Evolutionary conservation across 2,888 invertebrate species (phyloP).

Genomic region (Sceliomorpha sp.): DNA sequence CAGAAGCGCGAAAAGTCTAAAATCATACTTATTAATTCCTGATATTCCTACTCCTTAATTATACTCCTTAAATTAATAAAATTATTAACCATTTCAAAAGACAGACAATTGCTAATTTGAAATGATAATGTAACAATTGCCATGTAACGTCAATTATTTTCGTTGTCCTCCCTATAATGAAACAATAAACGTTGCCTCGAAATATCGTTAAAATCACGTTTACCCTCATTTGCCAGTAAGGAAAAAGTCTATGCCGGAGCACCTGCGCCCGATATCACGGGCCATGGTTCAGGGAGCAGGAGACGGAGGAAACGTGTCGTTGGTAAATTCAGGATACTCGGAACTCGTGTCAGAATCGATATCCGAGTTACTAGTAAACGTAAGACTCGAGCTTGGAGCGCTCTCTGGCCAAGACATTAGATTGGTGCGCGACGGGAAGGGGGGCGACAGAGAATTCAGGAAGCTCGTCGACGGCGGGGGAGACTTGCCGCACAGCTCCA

Average conservation of each 20-base stretch:
- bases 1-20: no score
- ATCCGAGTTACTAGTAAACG: constrained; percentile 79
- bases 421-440: constrained; percentile 74
- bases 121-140: no score
- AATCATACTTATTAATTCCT: no score
- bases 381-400: constrained; percentile 77
- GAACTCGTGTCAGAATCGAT: constrained; percentile 77
- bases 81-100: no score
- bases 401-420: constrained; percentile 77
- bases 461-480: constrained; percentile 83
- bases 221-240: constrained; percentile 1
- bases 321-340: constrained; percentile 79
- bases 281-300: constrained; percentile 70
- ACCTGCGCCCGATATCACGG: background rate
- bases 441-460: constrained; percentile 82
- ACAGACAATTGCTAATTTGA: no score
- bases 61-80: no score
- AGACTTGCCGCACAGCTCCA: constrained; percentile 78
- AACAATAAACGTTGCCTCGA: no score
- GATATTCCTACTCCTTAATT: no score
- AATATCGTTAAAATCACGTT: no score
- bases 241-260: background rate
- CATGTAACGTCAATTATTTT: no score
- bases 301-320: constrained; percentile 77
- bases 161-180: no score